These are phyloP conservation scores for Coecobrya sp. DNA, from an alignment of 2,888 invertebrate species.

Conservation along the genomic window DNA sequence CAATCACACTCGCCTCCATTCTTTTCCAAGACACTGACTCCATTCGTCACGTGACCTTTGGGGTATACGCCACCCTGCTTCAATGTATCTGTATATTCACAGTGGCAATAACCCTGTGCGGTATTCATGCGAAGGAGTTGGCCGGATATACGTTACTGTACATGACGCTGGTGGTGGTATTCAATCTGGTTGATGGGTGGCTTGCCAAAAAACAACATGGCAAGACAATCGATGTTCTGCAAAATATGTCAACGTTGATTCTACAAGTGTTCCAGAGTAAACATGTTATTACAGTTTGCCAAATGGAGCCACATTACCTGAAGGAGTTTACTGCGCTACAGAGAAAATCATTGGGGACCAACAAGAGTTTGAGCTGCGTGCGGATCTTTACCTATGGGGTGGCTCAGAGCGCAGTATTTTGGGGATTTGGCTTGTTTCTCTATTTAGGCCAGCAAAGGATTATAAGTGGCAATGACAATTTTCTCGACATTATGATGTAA, in stretches of 20 bases:
- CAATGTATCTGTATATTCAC: constrained; percentile 58
- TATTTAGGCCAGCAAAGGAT: constrained; percentile 63
- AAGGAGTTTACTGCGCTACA: constrained; percentile 70
- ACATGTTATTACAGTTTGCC: constrained; percentile 71
- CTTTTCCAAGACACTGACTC: constrained; percentile 65
- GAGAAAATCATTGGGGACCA: constrained; percentile 15
- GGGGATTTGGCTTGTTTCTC: constrained; percentile 67
- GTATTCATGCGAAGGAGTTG: neutral
- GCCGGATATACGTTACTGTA: constrained; percentile 66
- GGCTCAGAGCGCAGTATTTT: constrained; percentile 68
- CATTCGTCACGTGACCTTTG: constrained; percentile 63
- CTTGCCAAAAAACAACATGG: constrained; percentile 74
- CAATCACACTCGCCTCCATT: constrained; percentile 42
- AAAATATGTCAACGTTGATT: constrained; percentile 73
- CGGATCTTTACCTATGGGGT: constrained; percentile 75
- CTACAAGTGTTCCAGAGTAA: constrained; percentile 76
- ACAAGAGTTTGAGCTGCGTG: constrained; percentile 34
- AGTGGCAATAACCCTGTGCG: constrained; percentile 27
- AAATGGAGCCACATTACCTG: constrained; percentile 78
- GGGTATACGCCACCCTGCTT: constrained; percentile 74
- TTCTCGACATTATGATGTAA: constrained; percentile 64
- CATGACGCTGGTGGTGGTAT: neutral
- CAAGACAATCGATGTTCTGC: constrained; percentile 39
- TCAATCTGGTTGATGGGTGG: constrained; percentile 73
- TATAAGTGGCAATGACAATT: neutral